Base-by-base conservation (phyloP, 2,113 vertebrate genomes). In the Rhinichthys klamathensis region DNA sequence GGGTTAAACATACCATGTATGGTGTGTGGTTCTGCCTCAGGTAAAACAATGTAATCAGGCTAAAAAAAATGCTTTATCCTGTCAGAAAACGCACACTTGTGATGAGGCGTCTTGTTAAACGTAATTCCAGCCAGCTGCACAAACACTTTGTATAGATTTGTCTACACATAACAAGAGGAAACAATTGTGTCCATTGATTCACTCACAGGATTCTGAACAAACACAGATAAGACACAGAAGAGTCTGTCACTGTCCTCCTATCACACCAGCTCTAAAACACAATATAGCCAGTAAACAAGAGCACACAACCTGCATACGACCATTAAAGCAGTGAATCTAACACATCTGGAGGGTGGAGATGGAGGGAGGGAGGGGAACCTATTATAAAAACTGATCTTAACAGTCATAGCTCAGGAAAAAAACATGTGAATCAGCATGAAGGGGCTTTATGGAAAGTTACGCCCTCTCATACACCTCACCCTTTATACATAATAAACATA, bases 151-250 rank as follows among this genome's bases (percentile, higher is more conserved):
- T 81, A 61, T 77, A 87, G 84, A 87, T 87, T 84, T 65, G 21
- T 44, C 58, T 18, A 27, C 73, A 67, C 65, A 78, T n/a, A 49
- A 67, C 16, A 51, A 25, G 49, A 69, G 80, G 84, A 80, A 79
- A 85, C 83, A 87, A 30, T 21, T 65, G 78, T 46, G 58, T 25
- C 67, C 63, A 63, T 72, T 86, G 49, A 83, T 86, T 69, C 80
- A 73, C 89, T 91, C 89, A 89, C 91, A 89, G 82, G 87, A 79
- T 49, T 86, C 88, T 91, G 90, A 92, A 91, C 91, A 70, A 88
- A 89, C 90, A 91, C 90, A 90, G 93, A 93, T 93, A 92, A 91
- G 91, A 90, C 86, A 89, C 83, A 86, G 89, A 90, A 90, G 93
- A 27, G n/a, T 6, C 46, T 88, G 79, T 83, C 56, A 1, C 35